Base-by-base conservation (phyloP, 2,113 vertebrate genomes). In the Hylia prasina region DNA sequence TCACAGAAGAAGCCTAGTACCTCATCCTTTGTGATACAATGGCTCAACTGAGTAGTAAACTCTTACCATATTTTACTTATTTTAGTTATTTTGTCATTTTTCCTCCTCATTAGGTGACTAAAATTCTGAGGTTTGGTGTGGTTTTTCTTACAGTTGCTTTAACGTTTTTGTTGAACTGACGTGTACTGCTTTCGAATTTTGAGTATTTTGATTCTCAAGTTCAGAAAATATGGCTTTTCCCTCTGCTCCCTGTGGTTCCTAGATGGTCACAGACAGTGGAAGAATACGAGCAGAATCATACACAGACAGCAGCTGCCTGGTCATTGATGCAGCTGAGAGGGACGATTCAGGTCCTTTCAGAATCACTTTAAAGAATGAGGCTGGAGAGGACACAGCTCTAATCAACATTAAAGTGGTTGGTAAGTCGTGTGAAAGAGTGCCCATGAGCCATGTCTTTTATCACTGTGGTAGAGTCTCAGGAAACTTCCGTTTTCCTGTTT, bases 341-440 rank as follows among this genome's bases (percentile, higher is more conserved):
- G 99, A 99, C 0, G 99, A 99, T 91, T 98, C 98, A 0, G 99
- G 99, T 17, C 97, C 98, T 95, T 99, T 99, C 94, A 98, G 99
- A 92, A 99, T 99, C 64, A 98, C 98, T 18, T 97, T 99, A 65
- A 99, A 99, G 97, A 99, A 99, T 30, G 99, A 99, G 93, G 99
- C 99, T 51, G 99, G 99, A 53, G 99, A 99, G 90, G 99, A 98
- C 58, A 97, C 98, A 12, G 99, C 98, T 69, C 96, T 98, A 35
- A 97, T 99, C 96, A 99, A 98, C 93, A 97, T 99, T 95, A 99
- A 99, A 97, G 99, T 99, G 75, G 99, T 99, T 50, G 99, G 99
- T 99, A 97, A 99, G 99, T 97, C 12, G 4, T 61, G 53, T n/a
- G 44, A 27, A 51, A 54, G 42, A 50, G 18, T 22, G 24, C 31